Percentiles rank a stretch among this genome's conserved stretches.
phyloP scores from a whole-genome alignment of 30 jellyfish, hydroid and myxozoan species.

The Turritopsis dohrnii region DNA sequence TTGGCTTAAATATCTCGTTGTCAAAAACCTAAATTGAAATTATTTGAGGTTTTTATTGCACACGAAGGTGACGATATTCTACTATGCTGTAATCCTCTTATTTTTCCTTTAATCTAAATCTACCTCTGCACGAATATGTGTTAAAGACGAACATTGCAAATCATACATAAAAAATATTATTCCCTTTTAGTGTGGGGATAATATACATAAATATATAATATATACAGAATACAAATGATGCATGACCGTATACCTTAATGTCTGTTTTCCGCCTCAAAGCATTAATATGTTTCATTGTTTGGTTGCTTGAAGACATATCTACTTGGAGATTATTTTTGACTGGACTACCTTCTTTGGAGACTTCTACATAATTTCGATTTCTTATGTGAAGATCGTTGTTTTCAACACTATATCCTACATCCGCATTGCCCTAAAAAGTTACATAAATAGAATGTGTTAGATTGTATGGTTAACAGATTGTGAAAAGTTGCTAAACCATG shows the following conservation, averaged over 20 bases:
- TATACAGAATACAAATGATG: neutral
- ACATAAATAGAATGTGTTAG: neutral
- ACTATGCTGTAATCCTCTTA: too few relatives aligned
- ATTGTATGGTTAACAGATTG: neutral
- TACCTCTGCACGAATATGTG: too few relatives aligned
- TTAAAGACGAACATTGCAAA: too few relatives aligned
- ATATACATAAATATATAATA: too few relatives aligned
- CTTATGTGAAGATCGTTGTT: neutral
- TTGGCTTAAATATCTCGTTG: neutral
- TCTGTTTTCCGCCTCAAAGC: slow-evolving; percentile 9
- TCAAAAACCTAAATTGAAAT: slow-evolving; percentile 5
- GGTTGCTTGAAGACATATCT: neutral
- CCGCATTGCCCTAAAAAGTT: neutral
- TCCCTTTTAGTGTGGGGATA: too few relatives aligned
- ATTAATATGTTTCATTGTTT: neutral
- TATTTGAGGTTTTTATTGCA: too few relatives aligned
- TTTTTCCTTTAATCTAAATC: too few relatives aligned
- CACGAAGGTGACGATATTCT: too few relatives aligned
- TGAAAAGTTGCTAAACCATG: too few relatives aligned
- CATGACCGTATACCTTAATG: neutral
- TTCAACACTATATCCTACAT: neutral
- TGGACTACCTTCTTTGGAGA: neutral
- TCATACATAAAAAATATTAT: too few relatives aligned
- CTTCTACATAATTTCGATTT: neutral
- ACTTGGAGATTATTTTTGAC: neutral